These are phyloP conservation scores for Cladopsammia gracilis DNA, from an alignment of 64 coral and sea anemone genomes.

Conservation along the genomic window DNA sequence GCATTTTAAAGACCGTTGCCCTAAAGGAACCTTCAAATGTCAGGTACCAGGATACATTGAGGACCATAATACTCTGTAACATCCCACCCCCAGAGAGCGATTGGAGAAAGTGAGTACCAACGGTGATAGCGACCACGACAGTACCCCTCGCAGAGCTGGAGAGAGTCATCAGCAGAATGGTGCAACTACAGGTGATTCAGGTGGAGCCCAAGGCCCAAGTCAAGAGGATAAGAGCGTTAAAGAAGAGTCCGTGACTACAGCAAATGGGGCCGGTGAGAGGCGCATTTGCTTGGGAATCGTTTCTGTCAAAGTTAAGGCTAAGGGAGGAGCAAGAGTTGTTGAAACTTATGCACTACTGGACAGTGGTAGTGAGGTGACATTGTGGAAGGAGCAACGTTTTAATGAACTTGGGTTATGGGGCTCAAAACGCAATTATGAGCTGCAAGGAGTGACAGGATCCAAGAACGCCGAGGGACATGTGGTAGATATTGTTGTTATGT, in stretches of 20 bases:
- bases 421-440: not conserved
- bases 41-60: constrained; percentile 52
- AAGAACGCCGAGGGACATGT: not conserved
- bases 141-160: not conserved
- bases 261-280: constrained; percentile 45
- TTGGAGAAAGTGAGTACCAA: not conserved
- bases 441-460: constrained; percentile 41
- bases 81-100: constrained; percentile 23
- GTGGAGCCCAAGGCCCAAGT: not conserved
- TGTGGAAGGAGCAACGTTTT: constrained; percentile 55
- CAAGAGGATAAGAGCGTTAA: not conserved
- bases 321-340: not conserved
- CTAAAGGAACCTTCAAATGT: constrained; percentile 59
- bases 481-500: constrained; percentile 18
- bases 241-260: not conserved
- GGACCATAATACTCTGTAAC: constrained; percentile 75
- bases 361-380: constrained; percentile 56
- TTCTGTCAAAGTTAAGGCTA: constrained; percentile 47
- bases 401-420: not conserved
- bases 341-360: constrained; percentile 58
- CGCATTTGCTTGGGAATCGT: constrained; percentile 54
- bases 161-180: not conserved
- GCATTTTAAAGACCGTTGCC: constrained; percentile 46
- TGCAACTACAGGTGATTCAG: constrained; percentile 13
- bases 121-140: not conserved